Evolutionary conservation across 1,140 invertebrate genomes (phyloP).

Genomic region (Ceratitis capitata): DNA sequence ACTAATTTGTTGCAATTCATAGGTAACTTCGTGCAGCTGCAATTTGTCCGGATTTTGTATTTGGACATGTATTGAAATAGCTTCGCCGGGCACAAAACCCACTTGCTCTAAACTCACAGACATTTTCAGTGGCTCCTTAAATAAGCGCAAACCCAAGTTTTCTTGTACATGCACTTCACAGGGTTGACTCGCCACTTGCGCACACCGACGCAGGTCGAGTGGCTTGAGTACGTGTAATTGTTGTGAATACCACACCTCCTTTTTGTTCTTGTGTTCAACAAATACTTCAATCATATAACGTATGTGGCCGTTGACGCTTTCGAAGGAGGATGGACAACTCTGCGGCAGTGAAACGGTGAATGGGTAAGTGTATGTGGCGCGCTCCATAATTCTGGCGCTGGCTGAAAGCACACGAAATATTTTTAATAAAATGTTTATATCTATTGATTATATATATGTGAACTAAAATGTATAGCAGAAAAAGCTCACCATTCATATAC

Average conservation of each 20-base stretch:
- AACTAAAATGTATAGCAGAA: not conserved
- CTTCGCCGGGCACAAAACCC: constrained; percentile 53
- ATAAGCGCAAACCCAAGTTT: constrained; percentile 50
- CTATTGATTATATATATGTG: not conserved
- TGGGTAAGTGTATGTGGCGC: constrained; percentile 69
- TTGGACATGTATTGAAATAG: constrained; percentile 53
- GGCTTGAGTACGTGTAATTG: constrained; percentile 74
- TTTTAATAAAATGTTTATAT: too few species aligned
- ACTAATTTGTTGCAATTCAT: constrained; percentile 63
- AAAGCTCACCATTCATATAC: not conserved
- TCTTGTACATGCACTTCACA: constrained; percentile 46
- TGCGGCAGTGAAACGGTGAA: constrained; percentile 70
- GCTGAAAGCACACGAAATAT: not conserved
- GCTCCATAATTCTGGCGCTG: constrained; percentile 50
- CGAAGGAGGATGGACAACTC: constrained; percentile 75
- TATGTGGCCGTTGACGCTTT: constrained; percentile 74
- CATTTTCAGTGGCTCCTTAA: constrained; percentile 52
- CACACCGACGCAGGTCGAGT: constrained; percentile 72
- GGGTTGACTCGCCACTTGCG: not conserved
- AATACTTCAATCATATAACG: constrained; percentile 74
- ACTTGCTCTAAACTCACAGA: constrained; percentile 51
- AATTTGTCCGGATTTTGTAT: constrained; percentile 61
- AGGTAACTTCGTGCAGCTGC: constrained; percentile 64
- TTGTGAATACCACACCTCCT: constrained; percentile 72
- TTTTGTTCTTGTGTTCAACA: constrained; percentile 75